Base-by-base conservation (phyloP, 2,888 invertebrate genomes). In the Spodoptera picta region DNA sequence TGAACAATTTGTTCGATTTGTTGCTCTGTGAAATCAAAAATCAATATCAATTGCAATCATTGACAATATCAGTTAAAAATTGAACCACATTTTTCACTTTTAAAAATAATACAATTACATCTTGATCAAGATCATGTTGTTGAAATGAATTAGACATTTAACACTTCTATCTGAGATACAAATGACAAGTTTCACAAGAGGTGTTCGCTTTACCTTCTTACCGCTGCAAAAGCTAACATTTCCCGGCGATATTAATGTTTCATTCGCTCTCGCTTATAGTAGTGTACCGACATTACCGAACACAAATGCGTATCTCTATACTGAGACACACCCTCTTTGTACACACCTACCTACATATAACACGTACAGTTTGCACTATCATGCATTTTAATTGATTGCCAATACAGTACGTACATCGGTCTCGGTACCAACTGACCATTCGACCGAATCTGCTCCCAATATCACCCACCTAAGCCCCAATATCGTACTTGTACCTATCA, bases 241-340 rank as follows among this genome's bases (percentile, higher is more conserved):
- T n/a, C 48, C 24, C 54, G 49, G 49, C 45, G 60, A 65, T 60
- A 67, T 52, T 57, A 43, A 52, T 62, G 41, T 65, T 60, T 36
- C 47, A 10, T 47, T 44, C 70, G 70, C 65, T 63, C 45, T 19
- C 65, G 66, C 77, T 41, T 54, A 1, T 54, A 43, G 43, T 49
- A 56, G 58, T 51, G 23, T 47, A 23, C 57, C 60, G 19, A 50
- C 54, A 51, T 66, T 80, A 66, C 57, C 45, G 46, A 54, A 60
- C 54, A 65, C 74, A 73, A 73, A 77, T 77, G 70, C 75, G 77
- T 74, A 68, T 66, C 60, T 70, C 45, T 57, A 60, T 53, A 63
- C 53, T 52, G 55, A 64, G 77, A 80, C 77, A 78, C 77, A 80
- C 77, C 77, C 77, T 56, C 67, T 64, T 65, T 65, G 14, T 54